Evolutionary conservation across 2,888 invertebrate genomes (phyloP), one percentile per base, ranked within the genome.

Genomic region (Drosophila macrospina): DNA sequence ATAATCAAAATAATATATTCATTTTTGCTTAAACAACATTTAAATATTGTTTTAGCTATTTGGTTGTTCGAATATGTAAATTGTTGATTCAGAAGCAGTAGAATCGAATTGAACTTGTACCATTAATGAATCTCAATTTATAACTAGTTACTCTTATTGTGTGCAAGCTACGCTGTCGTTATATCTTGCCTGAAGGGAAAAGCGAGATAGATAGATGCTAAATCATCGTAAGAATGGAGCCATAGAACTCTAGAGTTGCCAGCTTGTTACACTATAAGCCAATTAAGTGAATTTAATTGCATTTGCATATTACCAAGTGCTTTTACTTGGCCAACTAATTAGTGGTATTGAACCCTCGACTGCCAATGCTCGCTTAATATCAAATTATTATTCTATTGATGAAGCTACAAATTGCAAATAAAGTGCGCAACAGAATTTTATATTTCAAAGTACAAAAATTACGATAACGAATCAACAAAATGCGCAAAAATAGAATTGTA

Each of bases 301-400:
- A 57, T 65, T 68, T 63, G 47, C 62, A 55, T 45, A 57, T 41
- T 57, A 54, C 36, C 51, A 55, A 62, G 44, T 54, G 20, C 20
- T 3, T 20, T 20, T 20, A 41, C 15, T 57, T 63, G 63, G 60
- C 10, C 28, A 62, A 26, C 51, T 75, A 71, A 74, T 74, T 74
- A 66, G 50, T 24, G 42, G 32, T 13, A 13, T 28, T 11, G 20
- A 13, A 2, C 36, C 28, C 20, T n/a, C 5, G 11, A 26, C 4
- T 30, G n/a, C 7, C 37, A 65, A 20, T 34, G 42, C 15, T 56
- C 10, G 7, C 32, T 16, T 13, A 52, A 36, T 42, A 59, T 61
- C n/a, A 48, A 70, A 30, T 32, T 66, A 45, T 54, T 41, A 16
- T 42, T 41, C 37, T 13, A 55, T 54, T 55, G 65, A n/a, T 45